Percentiles rank a stretch among this genome's conserved stretches.
Evolutionary conservation across 2,113 vertebrate genomes (phyloP).

Genomic region (Dicerorhinus sumatrensis): DNA sequence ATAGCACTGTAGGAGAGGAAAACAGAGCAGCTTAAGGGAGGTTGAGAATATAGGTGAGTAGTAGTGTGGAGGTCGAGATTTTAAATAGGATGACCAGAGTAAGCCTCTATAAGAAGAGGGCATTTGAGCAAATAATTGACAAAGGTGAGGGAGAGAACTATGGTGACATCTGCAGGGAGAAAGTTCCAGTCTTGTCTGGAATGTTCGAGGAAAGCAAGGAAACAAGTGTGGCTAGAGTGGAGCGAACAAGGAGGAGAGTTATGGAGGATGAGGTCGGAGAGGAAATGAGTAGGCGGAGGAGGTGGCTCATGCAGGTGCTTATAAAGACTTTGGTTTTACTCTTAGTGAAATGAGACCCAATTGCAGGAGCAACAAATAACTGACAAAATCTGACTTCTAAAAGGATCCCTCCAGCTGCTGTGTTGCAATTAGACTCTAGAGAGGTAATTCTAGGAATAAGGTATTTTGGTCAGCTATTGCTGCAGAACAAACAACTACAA

Average conservation of each 20-base stretch:
- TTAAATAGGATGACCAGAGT: neutral
- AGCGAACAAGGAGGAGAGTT: neutral
- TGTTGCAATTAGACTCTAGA: neutral
- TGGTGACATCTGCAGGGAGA: neutral
- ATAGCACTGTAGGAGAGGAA: neutral
- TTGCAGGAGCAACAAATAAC: neutral
- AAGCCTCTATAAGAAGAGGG: neutral
- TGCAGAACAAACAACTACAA: neutral
- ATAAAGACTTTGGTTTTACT: neutral
- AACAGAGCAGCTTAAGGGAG: neutral
- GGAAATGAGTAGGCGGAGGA: fast-evolving
- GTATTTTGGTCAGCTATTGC: neutral
- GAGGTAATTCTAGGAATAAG: neutral
- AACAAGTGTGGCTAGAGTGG: neutral
- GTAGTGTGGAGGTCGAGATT: neutral
- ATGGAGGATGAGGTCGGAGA: neutral
- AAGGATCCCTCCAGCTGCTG: neutral
- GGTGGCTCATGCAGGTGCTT: neutral
- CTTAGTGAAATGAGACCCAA: neutral
- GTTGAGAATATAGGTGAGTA: neutral
- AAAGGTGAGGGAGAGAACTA: neutral
- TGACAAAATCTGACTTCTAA: neutral
- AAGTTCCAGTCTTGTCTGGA: neutral
- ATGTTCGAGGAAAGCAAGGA: neutral
- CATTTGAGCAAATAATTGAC: neutral